Evolutionary conservation across 2,797 vertebrate species (phyloP), one percentile per base, ranked within the genome.

Genomic region (Xyrichtys novacula): DNA sequence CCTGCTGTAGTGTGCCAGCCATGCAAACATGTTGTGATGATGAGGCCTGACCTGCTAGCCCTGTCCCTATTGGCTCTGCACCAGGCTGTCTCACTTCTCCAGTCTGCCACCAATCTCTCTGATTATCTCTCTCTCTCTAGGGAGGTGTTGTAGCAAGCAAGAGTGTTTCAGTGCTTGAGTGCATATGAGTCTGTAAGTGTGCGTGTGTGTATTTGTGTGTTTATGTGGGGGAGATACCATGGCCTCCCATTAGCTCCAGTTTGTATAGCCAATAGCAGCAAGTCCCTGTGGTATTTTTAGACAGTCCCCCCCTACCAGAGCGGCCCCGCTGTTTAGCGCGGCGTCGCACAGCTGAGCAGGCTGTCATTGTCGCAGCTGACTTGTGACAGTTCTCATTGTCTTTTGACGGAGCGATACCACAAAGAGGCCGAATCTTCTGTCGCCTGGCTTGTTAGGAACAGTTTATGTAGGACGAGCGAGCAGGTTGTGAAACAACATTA

Each of bases 241-340:
- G 84, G 89, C 86, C 89, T 85, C 90, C 85, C 89, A 94, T 93
- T 93, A 93, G 91, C 88, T 92, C 81, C 67, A 79, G 92, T 90
- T 92, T 91, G 90, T 93, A 92, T 89, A 81, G 91, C 93, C 90
- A 88, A 92, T 91, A 90, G 83, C 71, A 20, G 74, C 76, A 65
- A 67, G 87, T 95, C 92, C 94, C 90, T 39, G 39, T 82, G 91
- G 91, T 90, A 87, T 91, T 89, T 91, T 86, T 82, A 88, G 88
- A 72, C 63, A 57, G 69, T 61, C 80, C 88, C 47, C 88, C 47
- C 81, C 77, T 38, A 63, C 72, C 78, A 82, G 76, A 82, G 74
- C 56, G 81, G 81, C 53, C 70, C 65, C 23, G 74, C 65, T 66
- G 34, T 81, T 78, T 74, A 76, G 65, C 49, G 8, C 81, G 73